phyloP scores from a whole-genome alignment of 2,797 vertebrate species.

The Enoplosus armatus region DNA sequence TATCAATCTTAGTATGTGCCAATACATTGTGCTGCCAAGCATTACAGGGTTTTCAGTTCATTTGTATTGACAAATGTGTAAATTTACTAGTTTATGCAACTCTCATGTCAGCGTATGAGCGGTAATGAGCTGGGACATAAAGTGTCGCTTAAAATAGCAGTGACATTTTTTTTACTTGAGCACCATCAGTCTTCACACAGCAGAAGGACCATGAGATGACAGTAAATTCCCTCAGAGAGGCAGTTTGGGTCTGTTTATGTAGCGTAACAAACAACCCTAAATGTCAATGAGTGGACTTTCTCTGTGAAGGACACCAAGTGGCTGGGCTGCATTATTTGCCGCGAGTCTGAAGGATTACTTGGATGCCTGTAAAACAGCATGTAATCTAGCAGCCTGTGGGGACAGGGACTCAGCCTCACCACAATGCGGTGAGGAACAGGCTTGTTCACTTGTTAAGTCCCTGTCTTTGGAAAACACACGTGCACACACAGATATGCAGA shows the following conservation, averaged over 20 bases:
- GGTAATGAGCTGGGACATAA: constrained; percentile 45
- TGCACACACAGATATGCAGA: constrained; percentile 64
- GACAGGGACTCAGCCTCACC: constrained; percentile 78
- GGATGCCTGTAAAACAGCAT: constrained; percentile 83
- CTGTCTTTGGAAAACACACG: constrained; percentile 64
- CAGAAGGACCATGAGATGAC: constrained; percentile 55
- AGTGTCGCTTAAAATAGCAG: constrained; percentile 61
- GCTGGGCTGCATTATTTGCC: constrained; percentile 80
- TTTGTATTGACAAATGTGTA: constrained; percentile 64
- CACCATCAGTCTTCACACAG: constrained; percentile 63
- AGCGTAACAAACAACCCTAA: constrained; percentile 82
- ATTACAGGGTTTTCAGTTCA: constrained; percentile 35
- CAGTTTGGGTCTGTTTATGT: constrained; percentile 71
- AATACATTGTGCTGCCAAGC: constrained; percentile 49
- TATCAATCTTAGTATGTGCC: constrained; percentile 57
- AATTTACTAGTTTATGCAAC: constrained; percentile 49
- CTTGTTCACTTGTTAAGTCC: constrained; percentile 78
- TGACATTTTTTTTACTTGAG: constrained; percentile 51
- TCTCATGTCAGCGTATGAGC: constrained; percentile 48
- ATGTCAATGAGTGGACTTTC: constrained; percentile 83
- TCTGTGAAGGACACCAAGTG: constrained; percentile 85
- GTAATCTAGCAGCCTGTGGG: constrained; percentile 86
- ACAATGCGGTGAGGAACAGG: constrained; percentile 75
- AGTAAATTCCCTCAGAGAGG: constrained; percentile 67
- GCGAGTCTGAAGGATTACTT: constrained; percentile 84